Conservation (phyloP, 2,113 vertebrate species). For the Peromyscus californicus region DNA sequence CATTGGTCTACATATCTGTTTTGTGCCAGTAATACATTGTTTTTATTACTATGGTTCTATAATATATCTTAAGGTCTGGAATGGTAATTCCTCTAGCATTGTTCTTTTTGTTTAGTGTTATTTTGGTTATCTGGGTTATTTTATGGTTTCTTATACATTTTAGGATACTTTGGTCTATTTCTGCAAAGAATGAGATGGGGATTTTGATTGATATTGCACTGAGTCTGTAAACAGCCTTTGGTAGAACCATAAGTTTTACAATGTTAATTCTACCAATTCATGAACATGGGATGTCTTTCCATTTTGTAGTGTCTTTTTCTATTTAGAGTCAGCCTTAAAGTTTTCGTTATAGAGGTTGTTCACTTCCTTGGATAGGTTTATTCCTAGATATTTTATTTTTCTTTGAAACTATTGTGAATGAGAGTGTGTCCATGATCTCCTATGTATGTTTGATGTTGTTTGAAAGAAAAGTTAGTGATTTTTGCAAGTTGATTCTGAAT, state of each 20-base stretch:
- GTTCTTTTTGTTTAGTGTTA: not conserved
- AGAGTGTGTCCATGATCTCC: not conserved
- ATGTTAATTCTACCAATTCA: not conserved
- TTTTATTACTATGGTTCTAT: not conserved
- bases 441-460: not conserved
- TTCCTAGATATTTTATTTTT: not conserved
- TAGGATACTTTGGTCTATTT: not conserved
- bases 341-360: not conserved
- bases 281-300: not conserved
- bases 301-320: not conserved
- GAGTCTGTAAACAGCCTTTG: not conserved
- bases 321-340: not conserved
- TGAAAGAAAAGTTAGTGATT: not conserved
- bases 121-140: not conserved
- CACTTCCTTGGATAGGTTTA: not conserved
- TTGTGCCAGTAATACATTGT: not conserved
- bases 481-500: not conserved
- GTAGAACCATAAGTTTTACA: not conserved
- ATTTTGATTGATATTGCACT: not conserved
- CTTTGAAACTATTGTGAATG: not conserved
- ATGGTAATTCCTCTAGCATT: not conserved
- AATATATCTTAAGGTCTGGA: not conserved
- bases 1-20: not conserved
- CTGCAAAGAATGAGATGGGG: not conserved
- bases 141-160: not conserved